Conservation (phyloP, 1,140 invertebrate genomes). For the Oreohelix idahoensis region DNA sequence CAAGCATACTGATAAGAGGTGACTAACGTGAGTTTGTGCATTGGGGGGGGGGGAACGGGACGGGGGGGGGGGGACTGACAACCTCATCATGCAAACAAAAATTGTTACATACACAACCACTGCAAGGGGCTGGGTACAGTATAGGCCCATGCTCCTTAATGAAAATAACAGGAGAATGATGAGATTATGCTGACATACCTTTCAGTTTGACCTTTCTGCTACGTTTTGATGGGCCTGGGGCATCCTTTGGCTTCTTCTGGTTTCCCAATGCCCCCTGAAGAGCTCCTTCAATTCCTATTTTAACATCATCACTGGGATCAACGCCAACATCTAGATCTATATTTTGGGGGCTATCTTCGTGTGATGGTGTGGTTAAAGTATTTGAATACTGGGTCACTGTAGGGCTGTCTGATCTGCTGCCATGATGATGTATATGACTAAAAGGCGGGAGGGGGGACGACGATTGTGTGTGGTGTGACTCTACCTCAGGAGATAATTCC, state of each 20-base stretch:
- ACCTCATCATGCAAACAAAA: no score
- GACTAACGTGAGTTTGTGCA: no score
- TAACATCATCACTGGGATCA: background rate
- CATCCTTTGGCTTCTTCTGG: background rate
- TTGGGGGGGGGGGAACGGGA: no score
- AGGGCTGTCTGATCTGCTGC: conserved; percentile 24
- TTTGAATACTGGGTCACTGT: background rate
- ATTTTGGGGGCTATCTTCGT: background rate
- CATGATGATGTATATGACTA: conserved; percentile 23
- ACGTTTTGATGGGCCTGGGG: background rate
- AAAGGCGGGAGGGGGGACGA: conserved; percentile 35
- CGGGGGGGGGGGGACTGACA: no score
- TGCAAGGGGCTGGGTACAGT: no score
- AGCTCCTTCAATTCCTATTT: conserved; percentile 2
- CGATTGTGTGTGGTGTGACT: conserved; percentile 20
- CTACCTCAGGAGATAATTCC: conserved; percentile 8
- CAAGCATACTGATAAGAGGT: no score
- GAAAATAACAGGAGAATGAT: no score
- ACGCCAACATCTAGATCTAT: background rate
- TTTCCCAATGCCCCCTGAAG: background rate
- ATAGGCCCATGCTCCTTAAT: no score
- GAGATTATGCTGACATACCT: no score
- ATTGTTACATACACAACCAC: no score
- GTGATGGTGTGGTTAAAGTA: conserved; percentile 11
- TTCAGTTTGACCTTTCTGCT: background rate